Conservation (phyloP, 2,797 vertebrate species). For the Denticeps clupeoides region DNA sequence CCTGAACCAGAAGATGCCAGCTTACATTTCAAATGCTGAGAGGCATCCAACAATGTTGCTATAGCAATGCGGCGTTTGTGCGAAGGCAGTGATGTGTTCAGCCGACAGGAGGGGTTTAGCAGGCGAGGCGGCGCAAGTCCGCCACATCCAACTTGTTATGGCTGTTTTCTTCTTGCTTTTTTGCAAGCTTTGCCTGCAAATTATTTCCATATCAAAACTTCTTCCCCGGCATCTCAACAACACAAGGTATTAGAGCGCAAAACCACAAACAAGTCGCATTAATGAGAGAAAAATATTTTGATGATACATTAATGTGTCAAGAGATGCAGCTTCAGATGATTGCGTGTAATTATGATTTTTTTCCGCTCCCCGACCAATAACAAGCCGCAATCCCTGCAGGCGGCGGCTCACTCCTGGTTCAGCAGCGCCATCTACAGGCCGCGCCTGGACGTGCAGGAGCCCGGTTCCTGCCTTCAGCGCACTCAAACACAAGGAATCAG, state of each 20-base stretch:
- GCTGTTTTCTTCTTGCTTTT: not conserved
- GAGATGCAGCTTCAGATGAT: conserved; percentile 30
- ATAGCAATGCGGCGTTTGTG: too few relatives aligned
- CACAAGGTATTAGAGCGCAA: conserved; percentile 34
- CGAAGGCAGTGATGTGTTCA: too few relatives aligned
- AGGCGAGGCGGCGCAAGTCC: too few relatives aligned
- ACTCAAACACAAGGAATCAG: too few relatives aligned
- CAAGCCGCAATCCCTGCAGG: conserved; percentile 1
- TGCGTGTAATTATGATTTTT: conserved; percentile 32
- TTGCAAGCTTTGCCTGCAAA: conserved; percentile 2
- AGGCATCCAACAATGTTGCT: too few relatives aligned
- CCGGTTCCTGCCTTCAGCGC: too few relatives aligned
- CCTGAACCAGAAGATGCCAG: too few relatives aligned
- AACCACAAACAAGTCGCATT: conserved; percentile 39
- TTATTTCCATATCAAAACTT: conserved; percentile 27
- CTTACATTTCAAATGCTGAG: too few relatives aligned
- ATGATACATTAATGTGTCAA: conserved; percentile 42
- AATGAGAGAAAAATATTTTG: conserved; percentile 42
- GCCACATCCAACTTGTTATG: not conserved
- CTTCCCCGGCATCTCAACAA: conserved; percentile 32
- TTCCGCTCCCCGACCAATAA: too few relatives aligned
- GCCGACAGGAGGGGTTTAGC: too few relatives aligned
- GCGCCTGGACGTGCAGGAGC: not conserved
- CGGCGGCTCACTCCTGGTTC: conserved; percentile 17
- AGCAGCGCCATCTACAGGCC: conserved; percentile 35